phyloP scores from a whole-genome alignment of 2,888 invertebrate species.

The Notodonta ziczac region DNA sequence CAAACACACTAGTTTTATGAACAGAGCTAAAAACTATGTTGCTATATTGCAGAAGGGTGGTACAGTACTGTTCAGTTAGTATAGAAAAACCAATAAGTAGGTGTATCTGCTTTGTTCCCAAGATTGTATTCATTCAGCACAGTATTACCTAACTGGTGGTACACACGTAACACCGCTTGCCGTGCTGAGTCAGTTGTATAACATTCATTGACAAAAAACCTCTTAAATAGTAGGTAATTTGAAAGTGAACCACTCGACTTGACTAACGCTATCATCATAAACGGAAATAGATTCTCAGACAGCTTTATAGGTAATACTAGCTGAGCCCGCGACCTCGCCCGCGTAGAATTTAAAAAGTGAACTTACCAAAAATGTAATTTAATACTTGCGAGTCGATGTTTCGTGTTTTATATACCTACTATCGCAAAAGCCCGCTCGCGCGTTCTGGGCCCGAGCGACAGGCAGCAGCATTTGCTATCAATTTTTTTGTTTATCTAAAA shows the following conservation, averaged over 20 bases:
- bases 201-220: conserved; percentile 59
- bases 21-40: not conserved
- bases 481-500: too few relatives aligned
- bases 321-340: too few relatives aligned
- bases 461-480: too few relatives aligned
- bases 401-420: too few relatives aligned
- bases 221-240: conserved; percentile 23
- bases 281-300: not conserved
- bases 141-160: conserved; percentile 47
- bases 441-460: too few relatives aligned
- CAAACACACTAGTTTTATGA: not conserved
- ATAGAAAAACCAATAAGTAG: conserved; percentile 15
- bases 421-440: too few relatives aligned
- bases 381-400: too few relatives aligned
- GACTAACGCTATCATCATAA: not conserved
- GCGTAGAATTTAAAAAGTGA: too few relatives aligned
- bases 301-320: not conserved
- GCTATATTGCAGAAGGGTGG: not conserved
- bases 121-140: conserved; percentile 53
- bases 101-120: conserved; percentile 38
- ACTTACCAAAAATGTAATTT: too few relatives aligned
- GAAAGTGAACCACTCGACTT: conserved; percentile 23
- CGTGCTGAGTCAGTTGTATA: conserved; percentile 47
- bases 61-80: conserved; percentile 4
- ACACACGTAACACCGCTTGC: conserved; percentile 52